phyloP scores from a whole-genome alignment of 2,113 vertebrate species.

The Neofelis nebulosa region DNA sequence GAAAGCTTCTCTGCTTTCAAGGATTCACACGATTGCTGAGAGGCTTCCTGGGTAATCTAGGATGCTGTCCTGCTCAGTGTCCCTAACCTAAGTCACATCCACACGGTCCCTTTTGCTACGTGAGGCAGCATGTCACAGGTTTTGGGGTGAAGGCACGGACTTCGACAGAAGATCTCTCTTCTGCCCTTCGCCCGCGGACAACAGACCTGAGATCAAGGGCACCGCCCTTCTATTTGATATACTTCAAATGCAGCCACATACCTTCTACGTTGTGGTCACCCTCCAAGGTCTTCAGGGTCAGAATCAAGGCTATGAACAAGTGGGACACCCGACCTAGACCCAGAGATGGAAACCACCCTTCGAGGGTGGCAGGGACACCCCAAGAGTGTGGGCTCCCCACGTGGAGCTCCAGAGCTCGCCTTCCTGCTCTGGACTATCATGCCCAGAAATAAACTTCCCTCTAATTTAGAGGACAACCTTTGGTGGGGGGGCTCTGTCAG shows the following conservation, averaged over 20 bases:
- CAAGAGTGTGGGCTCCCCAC: rapidly evolving
- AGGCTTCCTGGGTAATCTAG: too few relatives aligned
- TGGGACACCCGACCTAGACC: too few relatives aligned
- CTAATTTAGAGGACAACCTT: not conserved
- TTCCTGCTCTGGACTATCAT: not conserved
- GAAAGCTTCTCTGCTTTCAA: not conserved
- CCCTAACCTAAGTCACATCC: not conserved
- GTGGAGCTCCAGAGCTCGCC: too few relatives aligned
- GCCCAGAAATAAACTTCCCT: not conserved
- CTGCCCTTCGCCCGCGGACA: rapidly evolving
- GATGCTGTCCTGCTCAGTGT: not conserved
- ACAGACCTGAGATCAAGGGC: rapidly evolving
- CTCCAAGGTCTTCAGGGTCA: not conserved
- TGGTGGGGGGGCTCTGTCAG: not conserved
- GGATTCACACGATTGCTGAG: rapidly evolving
- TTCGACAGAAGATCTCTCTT: rapidly evolving
- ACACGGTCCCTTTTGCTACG: not conserved
- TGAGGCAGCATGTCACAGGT: not conserved
- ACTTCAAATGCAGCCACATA: rapidly evolving
- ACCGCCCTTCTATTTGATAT: rapidly evolving
- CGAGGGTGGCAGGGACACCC: not conserved
- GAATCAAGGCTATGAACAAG: not conserved
- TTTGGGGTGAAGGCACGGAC: not conserved
- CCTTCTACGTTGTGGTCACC: rapidly evolving
- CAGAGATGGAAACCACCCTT: not conserved